These are phyloP conservation scores for Cyphomyrus discorhynchus DNA, from an alignment of 2,113 vertebrate species.

Conservation along the genomic window DNA sequence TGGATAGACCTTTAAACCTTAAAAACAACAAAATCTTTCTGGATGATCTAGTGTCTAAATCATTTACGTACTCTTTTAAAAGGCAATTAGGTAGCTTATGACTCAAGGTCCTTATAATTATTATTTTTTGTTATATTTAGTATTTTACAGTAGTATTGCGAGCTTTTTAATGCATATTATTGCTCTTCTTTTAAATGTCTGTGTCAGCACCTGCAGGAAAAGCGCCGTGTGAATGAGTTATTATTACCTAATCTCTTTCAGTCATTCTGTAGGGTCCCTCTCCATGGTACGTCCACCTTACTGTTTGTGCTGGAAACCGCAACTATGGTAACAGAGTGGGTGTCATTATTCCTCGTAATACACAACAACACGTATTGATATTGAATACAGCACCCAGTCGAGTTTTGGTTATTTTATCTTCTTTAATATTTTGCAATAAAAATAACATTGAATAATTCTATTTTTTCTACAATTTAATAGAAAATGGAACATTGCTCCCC, in stretches of 20 bases:
- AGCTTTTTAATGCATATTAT: not conserved
- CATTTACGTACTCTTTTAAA: not conserved
- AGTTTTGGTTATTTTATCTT: not conserved
- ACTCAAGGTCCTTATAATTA: not conserved
- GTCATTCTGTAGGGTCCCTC: not conserved
- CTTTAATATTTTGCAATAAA: not conserved
- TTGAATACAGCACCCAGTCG: not conserved
- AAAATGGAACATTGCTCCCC: conserved; percentile 5
- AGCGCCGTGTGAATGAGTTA: not conserved
- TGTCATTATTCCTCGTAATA: not conserved
- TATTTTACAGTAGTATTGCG: not conserved
- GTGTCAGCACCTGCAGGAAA: not conserved
- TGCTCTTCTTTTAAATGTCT: not conserved
- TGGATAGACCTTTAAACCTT: not conserved
- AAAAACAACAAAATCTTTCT: not conserved
- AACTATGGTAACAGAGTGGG: conserved; percentile 14
- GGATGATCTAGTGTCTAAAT: not conserved
- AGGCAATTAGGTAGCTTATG: not conserved
- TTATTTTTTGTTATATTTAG: not conserved
- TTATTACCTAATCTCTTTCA: conserved; percentile 52
- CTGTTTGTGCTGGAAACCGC: conserved; percentile 29
- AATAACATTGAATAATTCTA: not conserved
- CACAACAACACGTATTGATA: not conserved
- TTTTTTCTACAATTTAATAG: not conserved
- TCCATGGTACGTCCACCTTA: conserved; percentile 12